Conservation (phyloP, 2,113 vertebrate species). For the Calonectris borealis region DNA sequence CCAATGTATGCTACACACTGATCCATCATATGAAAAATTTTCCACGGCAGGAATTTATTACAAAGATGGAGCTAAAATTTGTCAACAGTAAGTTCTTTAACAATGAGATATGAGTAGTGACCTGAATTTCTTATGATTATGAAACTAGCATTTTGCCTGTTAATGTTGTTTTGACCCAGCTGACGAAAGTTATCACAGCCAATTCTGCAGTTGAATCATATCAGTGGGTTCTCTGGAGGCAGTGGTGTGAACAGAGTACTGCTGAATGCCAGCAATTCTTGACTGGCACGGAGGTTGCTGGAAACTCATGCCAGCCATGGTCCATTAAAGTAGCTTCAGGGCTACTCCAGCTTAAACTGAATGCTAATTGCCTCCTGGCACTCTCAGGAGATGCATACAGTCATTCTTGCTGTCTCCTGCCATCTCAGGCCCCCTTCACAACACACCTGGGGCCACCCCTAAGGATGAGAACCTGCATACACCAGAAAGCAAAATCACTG, state of each 20-base stretch:
- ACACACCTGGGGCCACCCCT: background rate
- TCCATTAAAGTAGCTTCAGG: background rate
- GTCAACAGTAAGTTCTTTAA: constrained; percentile 24
- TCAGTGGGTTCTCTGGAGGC: background rate
- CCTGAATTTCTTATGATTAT: background rate
- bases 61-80: background rate
- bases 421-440: background rate
- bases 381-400: background rate
- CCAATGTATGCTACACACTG: background rate
- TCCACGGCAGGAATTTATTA: background rate
- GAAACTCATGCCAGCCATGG: background rate
- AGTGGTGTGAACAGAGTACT: background rate
- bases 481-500: background rate
- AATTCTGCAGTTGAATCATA: background rate
- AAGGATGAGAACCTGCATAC: background rate
- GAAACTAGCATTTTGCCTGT: background rate
- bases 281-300: background rate
- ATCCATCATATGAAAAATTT: background rate
- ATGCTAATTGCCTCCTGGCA: background rate
- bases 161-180: background rate
- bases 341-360: background rate
- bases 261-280: background rate
- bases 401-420: background rate
- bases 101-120: background rate
- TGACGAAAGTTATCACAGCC: background rate